Evolutionary conservation across 2,888 invertebrate genomes (phyloP).

Genomic region (Mesorhabditis spiculigera): DNA sequence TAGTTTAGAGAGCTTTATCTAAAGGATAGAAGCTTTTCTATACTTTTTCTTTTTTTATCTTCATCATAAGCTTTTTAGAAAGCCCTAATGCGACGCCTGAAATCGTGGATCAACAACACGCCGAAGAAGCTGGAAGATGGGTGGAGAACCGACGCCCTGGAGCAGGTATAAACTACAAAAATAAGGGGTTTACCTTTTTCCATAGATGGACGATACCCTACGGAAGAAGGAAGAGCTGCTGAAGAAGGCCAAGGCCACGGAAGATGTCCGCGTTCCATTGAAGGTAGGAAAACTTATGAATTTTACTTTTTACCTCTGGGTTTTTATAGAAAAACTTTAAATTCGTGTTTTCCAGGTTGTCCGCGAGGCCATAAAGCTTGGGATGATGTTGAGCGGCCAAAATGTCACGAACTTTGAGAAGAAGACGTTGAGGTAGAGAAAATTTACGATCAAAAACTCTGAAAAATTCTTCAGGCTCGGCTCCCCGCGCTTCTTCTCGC

Average conservation of each 20-base stretch:
- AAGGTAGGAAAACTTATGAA: constrained; percentile 16
- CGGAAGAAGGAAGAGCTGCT: constrained; percentile 10
- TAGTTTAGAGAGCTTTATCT: too few relatives aligned
- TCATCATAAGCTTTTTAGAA: background rate
- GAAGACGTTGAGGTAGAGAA: constrained; percentile 44
- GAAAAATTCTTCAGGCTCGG: constrained; percentile 17
- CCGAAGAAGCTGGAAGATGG: constrained; percentile 39
- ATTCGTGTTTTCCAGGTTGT: constrained; percentile 12
- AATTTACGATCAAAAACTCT: background rate
- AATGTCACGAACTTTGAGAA: constrained; percentile 51
- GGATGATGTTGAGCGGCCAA: constrained; percentile 46
- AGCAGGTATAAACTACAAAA: constrained; percentile 12
- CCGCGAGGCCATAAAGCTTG: constrained; percentile 21
- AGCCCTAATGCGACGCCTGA: constrained; percentile 22
- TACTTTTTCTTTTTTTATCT: too few relatives aligned
- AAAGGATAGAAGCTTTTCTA: too few relatives aligned
- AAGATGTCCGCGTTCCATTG: constrained; percentile 39
- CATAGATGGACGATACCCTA: background rate
- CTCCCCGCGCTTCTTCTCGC: constrained; percentile 50
- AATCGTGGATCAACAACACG: constrained; percentile 39
- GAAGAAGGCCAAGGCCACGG: constrained; percentile 27
- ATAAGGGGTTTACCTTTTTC: background rate
- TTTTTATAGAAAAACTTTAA: too few relatives aligned
- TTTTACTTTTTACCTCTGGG: background rate
- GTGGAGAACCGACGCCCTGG: constrained; percentile 31